phyloP scores from a whole-genome alignment of 2,888 invertebrate genomes.

The Perithous albicinctus region DNA sequence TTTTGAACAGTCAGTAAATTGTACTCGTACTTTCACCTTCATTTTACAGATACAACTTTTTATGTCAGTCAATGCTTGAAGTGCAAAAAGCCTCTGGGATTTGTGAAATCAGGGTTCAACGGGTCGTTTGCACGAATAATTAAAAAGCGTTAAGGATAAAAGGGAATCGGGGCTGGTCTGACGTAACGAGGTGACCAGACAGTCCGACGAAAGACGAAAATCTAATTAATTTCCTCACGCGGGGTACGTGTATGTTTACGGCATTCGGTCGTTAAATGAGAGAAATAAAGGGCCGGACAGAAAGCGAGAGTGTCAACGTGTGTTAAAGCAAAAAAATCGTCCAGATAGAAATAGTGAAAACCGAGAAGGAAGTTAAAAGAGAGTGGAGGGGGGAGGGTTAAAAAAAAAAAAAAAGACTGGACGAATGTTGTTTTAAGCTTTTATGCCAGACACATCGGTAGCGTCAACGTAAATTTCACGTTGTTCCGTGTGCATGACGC shows the following conservation, averaged over 20 bases:
- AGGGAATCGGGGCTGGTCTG: constrained; percentile 72
- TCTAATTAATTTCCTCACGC: constrained; percentile 69
- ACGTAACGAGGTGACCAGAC: constrained; percentile 48
- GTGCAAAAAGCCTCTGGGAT: constrained; percentile 15
- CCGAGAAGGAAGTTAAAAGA: constrained; percentile 17
- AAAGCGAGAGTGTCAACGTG: constrained; percentile 35
- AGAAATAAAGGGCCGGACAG: constrained; percentile 25
- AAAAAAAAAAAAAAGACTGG: constrained; percentile 43
- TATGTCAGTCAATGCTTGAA: constrained; percentile 17
- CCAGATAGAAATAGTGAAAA: constrained; percentile 52
- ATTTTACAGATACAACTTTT: constrained; percentile 14
- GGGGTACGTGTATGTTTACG: constrained; percentile 48
- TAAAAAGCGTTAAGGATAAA: constrained; percentile 75
- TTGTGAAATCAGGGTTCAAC: constrained; percentile 52
- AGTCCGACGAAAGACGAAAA: constrained; percentile 63
- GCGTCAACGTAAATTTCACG: constrained; percentile 61
- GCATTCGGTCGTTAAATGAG: constrained; percentile 45
- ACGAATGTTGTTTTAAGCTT: constrained; percentile 77
- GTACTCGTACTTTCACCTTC: constrained; percentile 22
- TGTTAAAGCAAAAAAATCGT: constrained; percentile 49
- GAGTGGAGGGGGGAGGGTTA: constrained; percentile 39
- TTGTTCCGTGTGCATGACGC: constrained; percentile 41
- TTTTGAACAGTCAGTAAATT: constrained; percentile 10
- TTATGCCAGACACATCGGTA: constrained; percentile 66
- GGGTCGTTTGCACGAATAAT: constrained; percentile 73